These are phyloP conservation scores for Natrix natrix DNA, from an alignment of 2,797 vertebrate species.

Conservation along the genomic window DNA sequence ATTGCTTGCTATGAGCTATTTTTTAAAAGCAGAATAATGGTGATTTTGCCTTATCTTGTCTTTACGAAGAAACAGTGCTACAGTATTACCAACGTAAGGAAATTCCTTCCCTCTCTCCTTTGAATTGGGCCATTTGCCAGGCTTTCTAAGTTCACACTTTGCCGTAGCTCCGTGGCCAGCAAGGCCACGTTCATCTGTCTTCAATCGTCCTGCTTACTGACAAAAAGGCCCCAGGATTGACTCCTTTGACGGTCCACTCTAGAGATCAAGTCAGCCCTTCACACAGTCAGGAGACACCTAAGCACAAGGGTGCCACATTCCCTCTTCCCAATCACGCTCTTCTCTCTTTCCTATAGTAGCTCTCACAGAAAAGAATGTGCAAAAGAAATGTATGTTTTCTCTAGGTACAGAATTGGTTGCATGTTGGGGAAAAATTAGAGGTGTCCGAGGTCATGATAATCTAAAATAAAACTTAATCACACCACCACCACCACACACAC, in stretches of 20 bases:
- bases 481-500: not conserved
- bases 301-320: not conserved
- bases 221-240: not conserved
- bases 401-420: not conserved
- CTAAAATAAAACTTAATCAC: not conserved
- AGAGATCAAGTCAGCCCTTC: not conserved
- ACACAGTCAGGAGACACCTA: not conserved
- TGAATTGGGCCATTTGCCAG: not conserved
- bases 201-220: not conserved
- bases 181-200: not conserved
- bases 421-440: not conserved
- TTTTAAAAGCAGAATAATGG: not conserved
- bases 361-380: not conserved
- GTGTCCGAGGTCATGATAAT: not conserved
- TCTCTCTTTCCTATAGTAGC: not conserved
- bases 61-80: not conserved
- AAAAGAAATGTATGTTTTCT: not conserved
- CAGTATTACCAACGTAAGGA: not conserved
- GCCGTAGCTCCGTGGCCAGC: not conserved
- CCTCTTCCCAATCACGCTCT: too few relatives aligned
- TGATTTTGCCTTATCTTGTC: not conserved
- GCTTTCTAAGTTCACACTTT: not conserved
- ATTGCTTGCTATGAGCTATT: not conserved
- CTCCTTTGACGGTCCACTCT: not conserved
- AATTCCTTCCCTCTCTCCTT: not conserved